Evolutionary conservation across 2,797 vertebrate species (phyloP).

Genomic region (Valencia hispanica): DNA sequence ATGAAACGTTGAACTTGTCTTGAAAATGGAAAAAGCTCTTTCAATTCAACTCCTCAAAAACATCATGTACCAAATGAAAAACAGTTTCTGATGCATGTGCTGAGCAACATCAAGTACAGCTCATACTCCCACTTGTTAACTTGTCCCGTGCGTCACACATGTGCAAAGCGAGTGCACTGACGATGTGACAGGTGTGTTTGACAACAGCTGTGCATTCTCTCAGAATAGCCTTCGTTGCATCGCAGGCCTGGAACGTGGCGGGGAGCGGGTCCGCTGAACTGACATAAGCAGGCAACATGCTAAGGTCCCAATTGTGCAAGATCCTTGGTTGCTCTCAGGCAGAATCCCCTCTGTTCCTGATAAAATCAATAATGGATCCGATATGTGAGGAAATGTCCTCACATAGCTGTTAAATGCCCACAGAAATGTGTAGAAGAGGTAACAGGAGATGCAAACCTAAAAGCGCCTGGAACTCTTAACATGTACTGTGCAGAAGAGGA

Average conservation of each 20-base stretch:
- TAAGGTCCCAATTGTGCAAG: slow-evolving; percentile 48
- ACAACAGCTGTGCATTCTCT: slow-evolving; percentile 72
- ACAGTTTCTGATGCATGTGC: background rate
- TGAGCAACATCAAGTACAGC: slow-evolving; percentile 24
- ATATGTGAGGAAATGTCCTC: slow-evolving; percentile 16
- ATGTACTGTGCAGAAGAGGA: slow-evolving; percentile 7
- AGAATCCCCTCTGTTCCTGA: slow-evolving; percentile 34
- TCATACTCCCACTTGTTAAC: slow-evolving; percentile 19
- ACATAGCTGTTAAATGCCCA: background rate
- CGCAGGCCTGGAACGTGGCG: slow-evolving; percentile 25
- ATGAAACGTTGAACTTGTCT: background rate
- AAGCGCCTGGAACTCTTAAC: slow-evolving; percentile 16
- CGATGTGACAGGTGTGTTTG: slow-evolving; percentile 62
- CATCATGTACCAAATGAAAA: background rate
- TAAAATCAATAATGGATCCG: slow-evolving; percentile 57
- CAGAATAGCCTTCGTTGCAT: slow-evolving; percentile 60
- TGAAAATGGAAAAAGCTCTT: background rate
- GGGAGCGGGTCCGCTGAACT: slow-evolving; percentile 55
- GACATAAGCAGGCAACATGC: slow-evolving; percentile 54
- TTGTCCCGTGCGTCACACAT: slow-evolving; percentile 1
- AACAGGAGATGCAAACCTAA: slow-evolving; percentile 10
- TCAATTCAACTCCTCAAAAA: background rate
- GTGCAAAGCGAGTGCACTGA: slow-evolving; percentile 40
- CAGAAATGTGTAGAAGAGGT: background rate
- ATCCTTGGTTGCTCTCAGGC: slow-evolving; percentile 60